A percentile compares a stretch with the other conserved stretches of the same genome.
phyloP scores from a whole-genome alignment of 2,888 invertebrate species.

The Erebia aethiops region DNA sequence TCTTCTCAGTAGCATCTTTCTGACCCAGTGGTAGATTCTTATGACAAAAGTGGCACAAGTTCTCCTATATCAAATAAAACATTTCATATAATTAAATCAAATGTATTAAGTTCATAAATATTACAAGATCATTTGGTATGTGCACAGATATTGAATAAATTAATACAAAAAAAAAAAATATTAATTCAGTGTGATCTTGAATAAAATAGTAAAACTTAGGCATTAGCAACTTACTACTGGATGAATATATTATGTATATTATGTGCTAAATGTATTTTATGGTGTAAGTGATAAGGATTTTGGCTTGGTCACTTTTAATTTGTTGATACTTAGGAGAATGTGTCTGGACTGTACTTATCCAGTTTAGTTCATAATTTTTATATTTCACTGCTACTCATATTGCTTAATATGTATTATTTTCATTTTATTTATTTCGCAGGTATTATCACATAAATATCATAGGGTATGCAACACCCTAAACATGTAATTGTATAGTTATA shows the following conservation, averaged over 20 bases:
- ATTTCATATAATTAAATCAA: too few relatives aligned
- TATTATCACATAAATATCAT: neutral
- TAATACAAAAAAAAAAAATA: too few relatives aligned
- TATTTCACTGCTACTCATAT: neutral
- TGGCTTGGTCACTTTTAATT: neutral
- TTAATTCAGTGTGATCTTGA: too few relatives aligned
- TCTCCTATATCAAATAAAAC: too few relatives aligned
- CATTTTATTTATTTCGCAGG: neutral
- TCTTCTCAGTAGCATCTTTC: too few relatives aligned
- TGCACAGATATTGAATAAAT: too few relatives aligned
- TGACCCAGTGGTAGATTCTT: too few relatives aligned
- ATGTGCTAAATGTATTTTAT: neutral
- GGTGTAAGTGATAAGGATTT: neutral
- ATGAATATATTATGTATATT: neutral
- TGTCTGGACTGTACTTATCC: neutral
- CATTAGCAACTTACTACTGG: neutral
- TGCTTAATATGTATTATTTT: too few relatives aligned
- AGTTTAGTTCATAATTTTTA: neutral
- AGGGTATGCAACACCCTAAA: neutral
- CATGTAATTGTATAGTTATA: conserved; percentile 1
- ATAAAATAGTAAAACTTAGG: neutral
- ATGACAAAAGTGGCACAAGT: too few relatives aligned
- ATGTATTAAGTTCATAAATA: too few relatives aligned
- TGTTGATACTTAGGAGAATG: neutral
- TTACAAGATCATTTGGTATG: too few relatives aligned